Evolutionary conservation across 2,113 vertebrate genomes (phyloP), one percentile per base, ranked within the genome.

Genomic region (Lanius collurio): DNA sequence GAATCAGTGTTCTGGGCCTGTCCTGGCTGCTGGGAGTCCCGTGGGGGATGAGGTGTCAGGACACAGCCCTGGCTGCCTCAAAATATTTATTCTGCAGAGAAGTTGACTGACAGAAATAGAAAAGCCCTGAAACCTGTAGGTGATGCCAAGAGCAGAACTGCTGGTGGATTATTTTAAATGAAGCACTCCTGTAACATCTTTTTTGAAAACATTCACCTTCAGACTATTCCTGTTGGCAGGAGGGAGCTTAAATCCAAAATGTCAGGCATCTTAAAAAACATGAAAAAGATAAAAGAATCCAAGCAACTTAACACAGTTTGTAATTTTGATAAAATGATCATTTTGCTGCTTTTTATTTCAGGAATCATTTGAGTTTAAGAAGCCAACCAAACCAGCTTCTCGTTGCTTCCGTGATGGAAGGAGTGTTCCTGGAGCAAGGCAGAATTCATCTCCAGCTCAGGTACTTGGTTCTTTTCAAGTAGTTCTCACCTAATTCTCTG

Each of bases 311-410:
- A 14, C 2, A 7, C 33, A 5, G 16, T 23, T 35, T 18, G 21
- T 75, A 8, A 6, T 26, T 80, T 30, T 44, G 64, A 7, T 44
- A 5, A 56, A 71, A 39, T 9, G 13, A 30, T 80, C 0, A 0
- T n/a, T 93, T 69, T 70, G 77, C 37, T 91, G 5, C 1, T 73
- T n/a, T 50, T 63, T 23, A 5, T 44, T 69, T 22, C 80, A 99
- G 99, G 99, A 99, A 90, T 92, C 97, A 1, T 99, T 99, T 97
- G 98, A 99, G 87, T 99, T 99, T 94, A 99, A 99, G 98, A 99
- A 99, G 90, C 99, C 99, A 44, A 86, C 96, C 52, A 97, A 98
- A 67, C 99, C 99, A 16, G 98, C 88, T 15, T 98, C 98, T 16
- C 98, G 99, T 33, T 91, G 96, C 55, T 95, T 88, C 88, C 74